phyloP scores from a whole-genome alignment of 2,797 vertebrate genomes.

The Falco columbarius region DNA sequence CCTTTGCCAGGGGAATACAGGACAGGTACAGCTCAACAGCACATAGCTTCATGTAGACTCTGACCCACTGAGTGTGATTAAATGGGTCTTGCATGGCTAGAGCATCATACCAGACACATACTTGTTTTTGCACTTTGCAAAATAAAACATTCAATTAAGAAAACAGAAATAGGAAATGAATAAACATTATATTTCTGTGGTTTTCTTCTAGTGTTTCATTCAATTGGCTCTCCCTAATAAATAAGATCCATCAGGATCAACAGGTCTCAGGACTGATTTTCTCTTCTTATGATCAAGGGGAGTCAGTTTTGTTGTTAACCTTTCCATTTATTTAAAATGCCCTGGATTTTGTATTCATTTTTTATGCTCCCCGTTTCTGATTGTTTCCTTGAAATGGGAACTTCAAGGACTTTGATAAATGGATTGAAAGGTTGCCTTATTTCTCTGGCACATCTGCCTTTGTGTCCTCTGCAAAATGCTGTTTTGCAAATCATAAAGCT shows the following conservation, averaged over 20 bases:
- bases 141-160: slow-evolving; percentile 40
- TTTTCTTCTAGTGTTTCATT: not conserved
- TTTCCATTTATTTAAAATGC: slow-evolving; percentile 60
- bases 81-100: slow-evolving; percentile 34
- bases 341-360: slow-evolving; percentile 46
- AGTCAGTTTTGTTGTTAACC: slow-evolving; percentile 30
- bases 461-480: not conserved
- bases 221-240: slow-evolving; percentile 32
- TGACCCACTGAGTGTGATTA: slow-evolving; percentile 53
- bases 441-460: slow-evolving; percentile 38
- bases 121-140: slow-evolving; percentile 34
- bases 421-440: slow-evolving; percentile 61
- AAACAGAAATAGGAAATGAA: slow-evolving; percentile 41
- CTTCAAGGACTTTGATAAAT: slow-evolving; percentile 67
- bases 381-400: slow-evolving; percentile 63
- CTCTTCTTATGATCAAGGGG: slow-evolving; percentile 2
- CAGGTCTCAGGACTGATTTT: slow-evolving; percentile 32
- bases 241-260: slow-evolving; percentile 25
- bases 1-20: not conserved
- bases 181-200: slow-evolving; percentile 16
- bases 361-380: slow-evolving; percentile 41
- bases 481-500: slow-evolving; percentile 46
- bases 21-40: slow-evolving; percentile 31
- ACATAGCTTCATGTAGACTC: not conserved
- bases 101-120: not conserved